Base-by-base conservation (phyloP, 2,797 vertebrate genomes). In the Alectoris magna region DNA sequence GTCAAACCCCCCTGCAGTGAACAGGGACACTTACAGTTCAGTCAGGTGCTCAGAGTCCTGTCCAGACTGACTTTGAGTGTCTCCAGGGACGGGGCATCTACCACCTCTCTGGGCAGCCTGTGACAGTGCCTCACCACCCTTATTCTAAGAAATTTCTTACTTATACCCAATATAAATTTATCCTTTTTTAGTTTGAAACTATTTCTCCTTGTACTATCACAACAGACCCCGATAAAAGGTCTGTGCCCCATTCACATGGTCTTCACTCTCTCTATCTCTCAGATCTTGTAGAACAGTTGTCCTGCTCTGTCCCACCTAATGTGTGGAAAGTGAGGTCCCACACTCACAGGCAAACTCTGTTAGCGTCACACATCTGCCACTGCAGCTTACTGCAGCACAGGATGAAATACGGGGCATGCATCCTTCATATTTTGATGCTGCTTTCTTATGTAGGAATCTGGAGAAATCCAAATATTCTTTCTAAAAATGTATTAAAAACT, bases 361-460 rank as follows among this genome's bases (percentile, higher is more conserved):
- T 82, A 21, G 68, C 55, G 31, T 46, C 80, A 18, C 0, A 0
- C 31, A 14, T 29, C 44, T 48, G 69, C 48, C 51, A 5, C 4
- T 19, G 16, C n/a, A 39, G 19, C 44, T 60, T 67, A n/a, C 27
- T 41, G n/a, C 72, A 72, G 9, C 26, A 14, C 2, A 13, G 9
- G 27, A 31, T 44, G 49, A 78, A 9, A 62, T 26, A 39, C 0
- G 15, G 23, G 29, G 4, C 22, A 36, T 0, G 0, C 0, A 0
- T 38, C 38, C 41, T 77, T 24, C 34, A 38, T 21, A 60, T 53
- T 84, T 17, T 46, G 22, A 17, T 69, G 34, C 22, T 49, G 10
- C 4, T 67, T 11, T 14, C 43, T 75, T 55, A 53, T 36, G 36
- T 14, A 0, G 0, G 16, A 73, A 69, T 26, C 41, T 64, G 38